These are phyloP conservation scores for Drosophila flavopinicola DNA, from an alignment of 2,888 invertebrate genomes.

Conservation along the genomic window DNA sequence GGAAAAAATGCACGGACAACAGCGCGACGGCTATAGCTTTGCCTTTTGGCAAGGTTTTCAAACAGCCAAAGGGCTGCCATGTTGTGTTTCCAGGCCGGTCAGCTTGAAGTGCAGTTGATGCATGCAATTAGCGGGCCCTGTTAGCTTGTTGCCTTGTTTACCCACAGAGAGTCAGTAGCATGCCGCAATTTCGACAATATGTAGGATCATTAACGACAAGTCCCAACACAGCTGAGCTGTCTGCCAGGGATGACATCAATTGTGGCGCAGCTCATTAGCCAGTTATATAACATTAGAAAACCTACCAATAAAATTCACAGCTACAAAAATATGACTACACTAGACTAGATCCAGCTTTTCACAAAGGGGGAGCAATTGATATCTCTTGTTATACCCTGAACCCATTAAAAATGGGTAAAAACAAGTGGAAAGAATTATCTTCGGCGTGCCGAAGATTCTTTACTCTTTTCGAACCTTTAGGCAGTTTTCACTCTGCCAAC, in stretches of 20 bases:
- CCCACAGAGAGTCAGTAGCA: constrained; percentile 25
- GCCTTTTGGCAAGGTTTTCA: constrained; percentile 12
- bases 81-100: constrained; percentile 38
- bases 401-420: no score
- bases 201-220: constrained; percentile 18
- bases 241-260: constrained; percentile 9
- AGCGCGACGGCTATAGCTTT: constrained; percentile 20
- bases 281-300: constrained; percentile 25
- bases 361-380: no score
- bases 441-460: no score
- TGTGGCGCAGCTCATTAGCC: constrained; percentile 35
- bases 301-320: neutral
- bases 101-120: constrained; percentile 48
- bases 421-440: no score
- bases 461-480: no score
- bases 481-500: no score
- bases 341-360: no score
- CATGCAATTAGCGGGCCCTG: constrained; percentile 45
- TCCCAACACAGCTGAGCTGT: neutral
- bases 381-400: no score
- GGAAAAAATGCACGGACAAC: constrained; percentile 40
- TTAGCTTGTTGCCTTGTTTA: constrained; percentile 42
- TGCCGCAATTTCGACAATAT: constrained; percentile 6
- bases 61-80: constrained; percentile 28
- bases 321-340: no score